Base-by-base conservation (phyloP, 2,888 invertebrate genomes). In the Macaria notata region DNA sequence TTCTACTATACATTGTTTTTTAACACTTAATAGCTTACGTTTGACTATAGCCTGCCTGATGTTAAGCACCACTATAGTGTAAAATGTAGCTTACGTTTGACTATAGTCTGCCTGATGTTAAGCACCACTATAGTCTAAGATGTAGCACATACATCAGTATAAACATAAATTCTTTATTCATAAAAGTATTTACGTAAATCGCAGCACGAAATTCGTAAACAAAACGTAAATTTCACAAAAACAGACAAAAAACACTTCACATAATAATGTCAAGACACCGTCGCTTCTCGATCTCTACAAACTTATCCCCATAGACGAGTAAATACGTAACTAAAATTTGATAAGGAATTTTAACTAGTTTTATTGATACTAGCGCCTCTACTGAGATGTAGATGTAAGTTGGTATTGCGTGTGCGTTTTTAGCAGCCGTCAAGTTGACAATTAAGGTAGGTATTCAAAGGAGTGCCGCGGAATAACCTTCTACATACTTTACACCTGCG, bases 401-500 rank as follows among this genome's bases (percentile, higher is more conserved):
- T 3, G 6, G 41, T 41, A 44, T 45, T 8, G 39, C 19, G 9
- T 38, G 41, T 33, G 43, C 41, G 51, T 55, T 59, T 54, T 54
- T 59, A 55, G 49, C 57, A 38, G 54, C 31, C 46, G 50, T 33
- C 54, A 47, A 30, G 38, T 54, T 51, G 31, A 52, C 54, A 47
- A 30, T 44, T 36, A 59, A 9, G 54, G 59, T 45, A 9, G 54
- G 59, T 45, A 59, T 55, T 59, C 54, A 59, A 59, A 59, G 59
- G 59, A 48, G 51, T 36, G 59, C 59, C 59, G 54, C 49, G 47
- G 31, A 51, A 54, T 31, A 54, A 59, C 54, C 50, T 54, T 54
- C 53, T 46, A 46, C 52, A 9, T n/a, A 33, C 9, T 36, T 46
- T 49, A 49, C 49, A 43, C 9, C 29, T 9, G 50, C n/a, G 33